Evolutionary conservation across 2,888 invertebrate species (phyloP).

Genomic region (Luperina testacea): DNA sequence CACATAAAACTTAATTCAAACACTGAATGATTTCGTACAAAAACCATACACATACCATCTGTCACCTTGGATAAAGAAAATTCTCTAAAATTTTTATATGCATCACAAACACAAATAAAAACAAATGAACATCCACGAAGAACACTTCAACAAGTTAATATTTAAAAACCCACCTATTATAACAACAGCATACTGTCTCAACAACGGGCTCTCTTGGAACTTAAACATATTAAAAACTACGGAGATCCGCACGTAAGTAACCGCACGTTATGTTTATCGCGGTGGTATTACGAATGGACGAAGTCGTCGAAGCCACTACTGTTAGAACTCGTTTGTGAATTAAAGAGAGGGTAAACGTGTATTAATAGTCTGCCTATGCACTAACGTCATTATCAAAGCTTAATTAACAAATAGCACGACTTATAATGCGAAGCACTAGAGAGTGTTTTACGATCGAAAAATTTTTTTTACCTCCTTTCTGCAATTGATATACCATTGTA

Average conservation of each 20-base stretch:
- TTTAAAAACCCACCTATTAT: slow-evolving; percentile 21
- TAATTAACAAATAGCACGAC: too few species aligned
- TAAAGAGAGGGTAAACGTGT: slow-evolving; percentile 25
- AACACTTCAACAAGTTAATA: neutral
- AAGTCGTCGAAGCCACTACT: neutral
- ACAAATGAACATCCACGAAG: neutral
- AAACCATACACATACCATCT: neutral
- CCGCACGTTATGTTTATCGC: neutral
- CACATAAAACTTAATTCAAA: neutral
- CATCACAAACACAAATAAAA: neutral
- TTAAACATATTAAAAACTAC: slow-evolving; percentile 15
- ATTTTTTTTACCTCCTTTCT: too few species aligned
- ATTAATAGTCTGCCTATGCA: neutral
- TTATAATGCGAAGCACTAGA: too few species aligned
- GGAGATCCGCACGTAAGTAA: neutral
- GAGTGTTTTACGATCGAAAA: too few species aligned
- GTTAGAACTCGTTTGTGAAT: slow-evolving; percentile 4
- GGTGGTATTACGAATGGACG: slow-evolving; percentile 14
- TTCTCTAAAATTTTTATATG: neutral
- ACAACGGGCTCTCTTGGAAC: slow-evolving; percentile 19
- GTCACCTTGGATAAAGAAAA: neutral
- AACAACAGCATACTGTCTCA: slow-evolving; percentile 37
- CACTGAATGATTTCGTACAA: neutral
- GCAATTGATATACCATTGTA: too few species aligned
- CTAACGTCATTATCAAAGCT: neutral